Base-by-base conservation (phyloP, 2,113 vertebrate genomes). In the Muscicapa adusta region DNA sequence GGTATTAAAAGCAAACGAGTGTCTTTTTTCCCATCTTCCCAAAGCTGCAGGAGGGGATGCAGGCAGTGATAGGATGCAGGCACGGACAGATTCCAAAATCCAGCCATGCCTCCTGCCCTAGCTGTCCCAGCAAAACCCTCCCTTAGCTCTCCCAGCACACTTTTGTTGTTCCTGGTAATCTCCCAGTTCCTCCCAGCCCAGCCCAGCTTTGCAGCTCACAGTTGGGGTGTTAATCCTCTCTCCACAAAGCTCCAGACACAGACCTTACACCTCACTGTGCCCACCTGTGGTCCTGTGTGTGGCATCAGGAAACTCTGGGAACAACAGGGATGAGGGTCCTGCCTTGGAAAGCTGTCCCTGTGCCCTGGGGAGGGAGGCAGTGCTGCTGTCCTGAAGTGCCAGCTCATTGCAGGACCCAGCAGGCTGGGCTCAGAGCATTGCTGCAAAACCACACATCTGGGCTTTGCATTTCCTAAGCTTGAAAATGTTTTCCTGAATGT, bases 381-480 rank as follows among this genome's bases (percentile, higher is more conserved):
- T n/a, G 68, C 56, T 34, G 43, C 58, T 92, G 43, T 43, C 13
- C 19, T 91, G 80, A 77, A 88, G 54, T 72, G 88, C 89, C 81
- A 81, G 62, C 34, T 88, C 56, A 71, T 94, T 85, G 38, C 24
- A 88, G 62, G n/a, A 93, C 80, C 43, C 24, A 61, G 50, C 56
- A 72, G 72, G 54, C 80, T 80, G 73, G 51, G 54, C 54, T 62
- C 34, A 36, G 19, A 89, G 68, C 51, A 43, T 70, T 91, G 89
- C 86, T 88, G 84, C 57, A 91, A 71, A 91, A 33, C 47, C 56
- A 78, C 50, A 63, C 28, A 71, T 71, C 61, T 85, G 85, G 75
- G 38, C 5, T 85, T 85, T 75, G 51, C 28, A 67, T 29, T 33
- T 60, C 40, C 61, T 66, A 16, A 51, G 3, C 17, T 26, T 70